A percentile compares a stretch with the other conserved stretches of the same genome.
Evolutionary conservation across 1,140 invertebrate genomes (phyloP).

Genomic region (Pollicipes pollicipes): DNA sequence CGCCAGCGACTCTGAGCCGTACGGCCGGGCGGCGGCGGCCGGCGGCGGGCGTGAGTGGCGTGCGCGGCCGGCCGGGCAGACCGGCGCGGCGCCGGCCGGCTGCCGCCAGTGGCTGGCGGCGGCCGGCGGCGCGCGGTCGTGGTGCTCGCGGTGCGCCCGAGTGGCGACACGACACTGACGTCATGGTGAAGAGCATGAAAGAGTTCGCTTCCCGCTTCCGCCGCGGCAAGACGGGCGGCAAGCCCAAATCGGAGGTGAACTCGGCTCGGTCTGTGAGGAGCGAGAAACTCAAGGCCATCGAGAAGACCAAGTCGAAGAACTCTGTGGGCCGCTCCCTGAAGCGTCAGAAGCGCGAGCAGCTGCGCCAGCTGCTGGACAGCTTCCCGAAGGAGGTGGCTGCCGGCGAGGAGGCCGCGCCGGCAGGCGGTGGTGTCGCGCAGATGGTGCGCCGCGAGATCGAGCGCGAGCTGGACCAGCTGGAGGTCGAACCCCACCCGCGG

Average conservation of each 20-base stretch:
- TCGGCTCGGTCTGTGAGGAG: background rate
- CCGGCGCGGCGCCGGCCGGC: too few relatives aligned
- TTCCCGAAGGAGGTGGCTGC: background rate
- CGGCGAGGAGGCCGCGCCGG: background rate
- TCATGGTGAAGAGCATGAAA: conserved; percentile 1
- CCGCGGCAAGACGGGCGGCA: background rate
- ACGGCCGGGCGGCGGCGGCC: too few relatives aligned
- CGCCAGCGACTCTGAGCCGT: background rate
- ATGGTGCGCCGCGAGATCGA: background rate
- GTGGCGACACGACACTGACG: too few relatives aligned
- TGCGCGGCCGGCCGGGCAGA: background rate
- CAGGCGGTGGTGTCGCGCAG: background rate
- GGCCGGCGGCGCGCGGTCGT: too few relatives aligned
- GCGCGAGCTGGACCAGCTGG: background rate
- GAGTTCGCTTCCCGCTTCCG: background rate
- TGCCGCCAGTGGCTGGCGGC: too few relatives aligned
- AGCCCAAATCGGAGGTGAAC: background rate
- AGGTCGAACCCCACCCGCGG: background rate
- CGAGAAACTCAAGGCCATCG: background rate
- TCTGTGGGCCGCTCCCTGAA: background rate
- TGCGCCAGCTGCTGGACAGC: background rate
- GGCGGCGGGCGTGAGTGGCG: background rate
- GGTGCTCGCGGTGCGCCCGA: too few relatives aligned
- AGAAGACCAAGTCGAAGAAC: background rate
- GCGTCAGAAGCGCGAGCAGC: background rate